phyloP scores from a whole-genome alignment of 2,888 invertebrate species.

The Philaethria dido region DNA sequence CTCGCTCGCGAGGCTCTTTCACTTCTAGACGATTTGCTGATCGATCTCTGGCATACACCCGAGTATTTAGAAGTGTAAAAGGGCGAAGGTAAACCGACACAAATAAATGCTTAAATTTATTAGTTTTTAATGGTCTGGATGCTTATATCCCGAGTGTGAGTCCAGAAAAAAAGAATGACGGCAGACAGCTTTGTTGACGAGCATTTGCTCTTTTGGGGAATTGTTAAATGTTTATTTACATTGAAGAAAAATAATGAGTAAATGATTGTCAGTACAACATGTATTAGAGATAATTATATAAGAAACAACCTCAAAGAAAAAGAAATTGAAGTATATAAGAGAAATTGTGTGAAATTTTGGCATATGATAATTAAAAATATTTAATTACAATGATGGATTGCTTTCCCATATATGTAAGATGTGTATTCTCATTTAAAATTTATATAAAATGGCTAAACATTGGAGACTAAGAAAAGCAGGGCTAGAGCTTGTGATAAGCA shows the following conservation, averaged over 20 bases:
- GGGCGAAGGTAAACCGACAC: constrained; percentile 77
- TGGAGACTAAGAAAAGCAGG: constrained; percentile 9
- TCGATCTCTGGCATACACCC: constrained; percentile 71
- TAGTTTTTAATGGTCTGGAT: constrained; percentile 50
- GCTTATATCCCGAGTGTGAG: constrained; percentile 10
- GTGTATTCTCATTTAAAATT: not conserved
- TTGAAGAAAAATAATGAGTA: constrained; percentile 1
- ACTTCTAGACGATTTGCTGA: constrained; percentile 70
- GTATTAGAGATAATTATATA: constrained; percentile 1
- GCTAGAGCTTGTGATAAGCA: not conserved
- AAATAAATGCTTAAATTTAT: constrained; percentile 53
- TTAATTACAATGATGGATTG: not conserved
- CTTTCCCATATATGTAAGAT: not conserved
- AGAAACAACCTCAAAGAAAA: not conserved
- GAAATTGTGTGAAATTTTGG: constrained; percentile 9
- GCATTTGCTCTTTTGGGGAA: not conserved
- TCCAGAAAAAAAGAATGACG: constrained; percentile 16
- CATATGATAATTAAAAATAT: constrained; percentile 18
- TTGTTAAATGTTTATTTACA: not conserved
- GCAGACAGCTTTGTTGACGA: constrained; percentile 9
- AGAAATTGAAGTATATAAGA: constrained; percentile 9
- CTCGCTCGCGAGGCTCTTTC: constrained; percentile 80
- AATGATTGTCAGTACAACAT: not conserved
- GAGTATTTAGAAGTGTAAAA: constrained; percentile 76
- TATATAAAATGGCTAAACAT: constrained; percentile 1